Evolutionary conservation across 1,140 invertebrate genomes (phyloP).

Genomic region (Anthonomus grandis): DNA sequence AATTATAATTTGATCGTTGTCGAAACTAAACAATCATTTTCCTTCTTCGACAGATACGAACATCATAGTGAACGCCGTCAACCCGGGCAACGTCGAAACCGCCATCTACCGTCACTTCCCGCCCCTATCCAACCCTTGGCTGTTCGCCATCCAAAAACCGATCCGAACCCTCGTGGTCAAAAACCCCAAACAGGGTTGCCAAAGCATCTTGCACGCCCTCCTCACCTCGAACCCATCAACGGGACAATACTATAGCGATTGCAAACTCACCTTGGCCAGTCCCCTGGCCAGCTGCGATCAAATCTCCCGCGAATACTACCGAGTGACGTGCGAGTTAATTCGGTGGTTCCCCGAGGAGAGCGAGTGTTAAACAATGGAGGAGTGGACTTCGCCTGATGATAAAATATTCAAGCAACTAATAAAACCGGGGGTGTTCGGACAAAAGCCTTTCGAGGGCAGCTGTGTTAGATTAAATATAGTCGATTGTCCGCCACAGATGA

Average conservation of each 20-base stretch:
- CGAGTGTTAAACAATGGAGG: conserved; percentile 36
- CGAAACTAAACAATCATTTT: no score
- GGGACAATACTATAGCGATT: conserved; percentile 44
- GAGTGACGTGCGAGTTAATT: conserved; percentile 39
- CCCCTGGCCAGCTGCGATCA: conserved; percentile 33
- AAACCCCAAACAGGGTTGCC: conserved; percentile 44
- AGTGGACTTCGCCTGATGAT: conserved; percentile 40
- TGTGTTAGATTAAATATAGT: conserved; percentile 37
- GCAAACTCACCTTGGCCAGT: conserved; percentile 35
- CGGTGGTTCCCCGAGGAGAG: conserved; percentile 38
- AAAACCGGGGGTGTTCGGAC: conserved; percentile 25
- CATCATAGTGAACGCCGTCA: conserved; percentile 44
- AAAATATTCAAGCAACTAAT: conserved; percentile 38
- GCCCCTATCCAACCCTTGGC: conserved; percentile 36
- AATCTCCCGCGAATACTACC: conserved; percentile 37
- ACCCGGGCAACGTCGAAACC: conserved; percentile 49
- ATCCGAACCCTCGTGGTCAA: conserved; percentile 43
- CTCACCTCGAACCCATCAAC: conserved; percentile 40
- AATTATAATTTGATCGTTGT: no score
- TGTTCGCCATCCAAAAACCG: conserved; percentile 44
- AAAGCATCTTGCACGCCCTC: conserved; percentile 43
- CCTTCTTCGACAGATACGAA: conserved; percentile 44
- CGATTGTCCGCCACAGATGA: conserved; percentile 22
- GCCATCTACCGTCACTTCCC: conserved; percentile 45
- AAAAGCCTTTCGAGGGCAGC: conserved; percentile 42